Conservation (phyloP, 1,140 invertebrate genomes). For the Steinernema khuongi region DNA sequence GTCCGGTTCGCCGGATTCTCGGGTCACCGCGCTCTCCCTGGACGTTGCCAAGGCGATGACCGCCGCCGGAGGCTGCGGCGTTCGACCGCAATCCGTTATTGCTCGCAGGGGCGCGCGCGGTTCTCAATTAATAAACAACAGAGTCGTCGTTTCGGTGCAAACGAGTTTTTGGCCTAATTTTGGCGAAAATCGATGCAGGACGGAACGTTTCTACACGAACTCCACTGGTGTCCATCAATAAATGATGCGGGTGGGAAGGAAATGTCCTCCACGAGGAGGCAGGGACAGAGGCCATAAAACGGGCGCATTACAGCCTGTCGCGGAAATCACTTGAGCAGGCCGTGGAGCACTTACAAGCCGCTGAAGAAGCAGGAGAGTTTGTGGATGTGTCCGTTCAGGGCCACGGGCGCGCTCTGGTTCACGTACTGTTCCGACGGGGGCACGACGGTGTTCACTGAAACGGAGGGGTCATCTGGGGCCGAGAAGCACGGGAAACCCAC, state of each 20-base stretch:
- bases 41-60: constrained; percentile 7
- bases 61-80: background rate
- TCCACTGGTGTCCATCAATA: background rate
- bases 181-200: background rate
- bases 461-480: background rate
- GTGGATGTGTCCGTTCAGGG: constrained; percentile 54
- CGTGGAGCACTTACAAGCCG: constrained; percentile 52
- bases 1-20: no score
- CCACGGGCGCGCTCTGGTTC: constrained; percentile 57
- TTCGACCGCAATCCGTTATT: constrained; percentile 8
- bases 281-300: background rate
- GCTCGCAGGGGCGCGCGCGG: background rate
- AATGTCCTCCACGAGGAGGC: background rate
- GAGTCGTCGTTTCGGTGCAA: background rate
- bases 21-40: background rate
- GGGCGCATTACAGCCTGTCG: background rate
- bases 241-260: background rate
- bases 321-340: constrained; percentile 2
- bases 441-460: constrained; percentile 44
- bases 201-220: background rate
- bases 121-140: constrained; percentile 6
- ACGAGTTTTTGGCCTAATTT: constrained; percentile 17
- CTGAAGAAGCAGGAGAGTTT: constrained; percentile 59
- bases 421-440: constrained; percentile 58
- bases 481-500: constrained; percentile 40